Percentiles rank a stretch among this genome's conserved stretches.
phyloP scores from a whole-genome alignment of 1,140 invertebrate species.

The Dysdera silvatica region DNA sequence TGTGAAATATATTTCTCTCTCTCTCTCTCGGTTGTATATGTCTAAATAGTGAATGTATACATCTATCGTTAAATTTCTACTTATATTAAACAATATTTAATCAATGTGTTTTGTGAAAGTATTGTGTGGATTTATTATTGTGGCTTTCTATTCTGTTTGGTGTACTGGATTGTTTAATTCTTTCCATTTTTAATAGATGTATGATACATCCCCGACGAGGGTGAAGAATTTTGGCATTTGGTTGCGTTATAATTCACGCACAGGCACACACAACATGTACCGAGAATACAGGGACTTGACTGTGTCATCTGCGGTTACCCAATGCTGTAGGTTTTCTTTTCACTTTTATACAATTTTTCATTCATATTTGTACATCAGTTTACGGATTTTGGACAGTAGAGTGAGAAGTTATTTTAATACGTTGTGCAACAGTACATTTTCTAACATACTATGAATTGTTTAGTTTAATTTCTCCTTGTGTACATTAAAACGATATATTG shows the following conservation, averaged over 20 bases:
- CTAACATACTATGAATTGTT: no score
- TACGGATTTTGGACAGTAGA: neutral
- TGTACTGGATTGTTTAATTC: no score
- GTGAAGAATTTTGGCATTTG: slow-evolving; percentile 99
- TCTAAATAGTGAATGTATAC: no score
- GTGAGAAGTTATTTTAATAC: neutral
- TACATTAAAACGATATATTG: no score
- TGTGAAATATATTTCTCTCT: no score
- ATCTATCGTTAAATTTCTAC: no score
- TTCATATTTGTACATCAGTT: neutral
- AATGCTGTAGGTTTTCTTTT: slow-evolving; percentile 63
- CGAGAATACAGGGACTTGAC: slow-evolving; percentile 95
- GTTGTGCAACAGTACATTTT: neutral
- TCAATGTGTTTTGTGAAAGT: no score
- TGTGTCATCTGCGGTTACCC: slow-evolving; percentile 89
- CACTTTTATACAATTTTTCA: neutral
- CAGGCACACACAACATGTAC: slow-evolving; percentile 99
- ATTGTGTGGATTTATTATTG: no score
- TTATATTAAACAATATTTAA: no score
- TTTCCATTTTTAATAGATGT: slow-evolving; percentile 55
- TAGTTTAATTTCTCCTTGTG: no score
- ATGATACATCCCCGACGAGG: slow-evolving; percentile 81
- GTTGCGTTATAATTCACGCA: slow-evolving; percentile 90
- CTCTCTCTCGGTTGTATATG: no score
- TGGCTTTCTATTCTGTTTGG: no score